Base-by-base conservation (phyloP, 1,140 invertebrate species). In the Pomacea maculata region DNA sequence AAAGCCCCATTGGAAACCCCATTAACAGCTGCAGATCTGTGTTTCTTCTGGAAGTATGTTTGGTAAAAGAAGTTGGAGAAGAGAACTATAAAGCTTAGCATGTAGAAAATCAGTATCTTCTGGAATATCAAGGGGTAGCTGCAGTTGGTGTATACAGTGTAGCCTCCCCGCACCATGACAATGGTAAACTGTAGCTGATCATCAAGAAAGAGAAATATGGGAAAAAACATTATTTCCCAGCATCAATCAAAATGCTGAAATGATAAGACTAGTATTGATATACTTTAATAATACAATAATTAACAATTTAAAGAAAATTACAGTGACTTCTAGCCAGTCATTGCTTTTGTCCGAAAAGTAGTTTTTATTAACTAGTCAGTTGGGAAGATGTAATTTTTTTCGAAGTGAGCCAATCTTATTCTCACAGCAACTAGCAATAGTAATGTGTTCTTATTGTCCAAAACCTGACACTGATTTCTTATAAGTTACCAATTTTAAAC, bases 41-140 rank as follows among this genome's bases (percentile, higher is more conserved):
- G 57, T 14, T 4, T 1, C 15, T 61, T 61, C 4, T 17, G 17
- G 25, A 14, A 70, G 55, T 89, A 89, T 45, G 87, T 84, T 12
- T 88, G 86, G 74, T 85, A 84, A 87, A 97, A 98, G 91, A 97
- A 98, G 89, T 97, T 96, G 81, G 95, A 95, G 90, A 98, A 98
- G 11, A 98, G 93, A 0, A 96, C 93, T 85, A 93, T 89, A 61
- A 92, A 89, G 6, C 91, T 90, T 61, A 90, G 78, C 76, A 88
- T 88, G 84, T 92, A 92, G 64, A 87, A 81, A 15, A 92, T 86
- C 10, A 90, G 84, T 54, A 89, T 87, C 72, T 83, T 88, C 80
- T 86, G 87, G 74, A 90, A 90, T 17, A 87, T 81, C 29, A 87
- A 82, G 19, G 92, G 92, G 86, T 88, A 92, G 55, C 91, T 91